Conservation (phyloP, 2,797 vertebrate genomes). For the Aulostomus chinensis region DNA sequence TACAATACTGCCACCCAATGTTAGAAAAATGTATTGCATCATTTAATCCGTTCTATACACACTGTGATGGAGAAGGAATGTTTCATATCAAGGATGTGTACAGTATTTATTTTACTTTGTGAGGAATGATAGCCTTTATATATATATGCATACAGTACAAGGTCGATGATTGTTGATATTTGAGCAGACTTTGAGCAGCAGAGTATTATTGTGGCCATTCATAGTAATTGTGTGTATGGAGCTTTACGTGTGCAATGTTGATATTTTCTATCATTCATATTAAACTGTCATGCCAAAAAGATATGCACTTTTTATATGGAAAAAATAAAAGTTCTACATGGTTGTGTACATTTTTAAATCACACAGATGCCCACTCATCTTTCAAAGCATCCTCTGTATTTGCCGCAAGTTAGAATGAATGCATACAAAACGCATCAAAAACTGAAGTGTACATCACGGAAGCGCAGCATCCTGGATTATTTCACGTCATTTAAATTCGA, state of each 20-base stretch:
- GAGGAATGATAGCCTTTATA: slow-evolving; percentile 69
- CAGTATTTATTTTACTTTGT: slow-evolving; percentile 83
- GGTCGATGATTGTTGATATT: slow-evolving; percentile 53
- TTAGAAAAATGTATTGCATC: slow-evolving; percentile 63
- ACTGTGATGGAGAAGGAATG: slow-evolving; percentile 54
- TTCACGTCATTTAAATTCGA: slow-evolving; percentile 15
- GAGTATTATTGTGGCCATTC: slow-evolving; percentile 60
- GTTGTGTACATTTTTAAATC: slow-evolving; percentile 38
- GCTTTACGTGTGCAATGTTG: slow-evolving; percentile 59
- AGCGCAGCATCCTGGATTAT: background rate
- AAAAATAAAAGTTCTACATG: slow-evolving; percentile 50
- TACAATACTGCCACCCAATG: slow-evolving; percentile 77
- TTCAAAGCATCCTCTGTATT: slow-evolving; percentile 23
- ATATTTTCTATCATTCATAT: slow-evolving; percentile 72
- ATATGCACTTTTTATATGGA: slow-evolving; percentile 75
- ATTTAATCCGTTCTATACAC: slow-evolving; percentile 56
- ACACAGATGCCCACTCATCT: slow-evolving; percentile 13
- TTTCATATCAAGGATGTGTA: slow-evolving; percentile 69
- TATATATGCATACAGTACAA: slow-evolving; percentile 44
- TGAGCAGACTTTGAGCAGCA: slow-evolving; percentile 34
- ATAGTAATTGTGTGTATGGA: slow-evolving; percentile 54
- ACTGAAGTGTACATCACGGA: slow-evolving; percentile 1
- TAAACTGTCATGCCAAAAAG: slow-evolving; percentile 61
- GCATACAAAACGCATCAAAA: slow-evolving; percentile 19
- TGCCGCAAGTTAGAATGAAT: slow-evolving; percentile 12